Evolutionary conservation across 2,797 vertebrate species (phyloP), one percentile per base, ranked within the genome.

Genomic region (Parotocinclus haroldoi): DNA sequence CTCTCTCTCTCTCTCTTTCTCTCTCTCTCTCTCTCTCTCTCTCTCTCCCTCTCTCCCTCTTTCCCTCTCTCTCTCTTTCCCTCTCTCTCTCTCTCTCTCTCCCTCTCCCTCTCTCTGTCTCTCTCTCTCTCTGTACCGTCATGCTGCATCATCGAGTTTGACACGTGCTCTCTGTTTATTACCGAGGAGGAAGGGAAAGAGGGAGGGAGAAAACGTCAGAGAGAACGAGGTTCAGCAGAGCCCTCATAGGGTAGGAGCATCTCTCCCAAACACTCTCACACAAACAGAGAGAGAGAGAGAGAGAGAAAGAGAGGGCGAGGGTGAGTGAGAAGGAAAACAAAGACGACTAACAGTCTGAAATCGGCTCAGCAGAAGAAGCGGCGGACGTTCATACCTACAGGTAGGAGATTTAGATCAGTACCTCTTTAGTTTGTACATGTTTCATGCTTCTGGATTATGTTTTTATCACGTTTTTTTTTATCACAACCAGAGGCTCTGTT

Each of bases 101-200:
- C 53, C 56, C 54, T 68, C 49, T 67, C 69, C 51, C 37, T 54
- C 56, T 12, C 50, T 54, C 48, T 61, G 39, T 73, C 77, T 63
- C 12, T 54, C 44, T 14, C 51, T 65, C 57, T 44, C 63, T 72
- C 56, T 71, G 69, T 68, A 71, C 36, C 40, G 61, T 70, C 69
- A 65, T 82, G 78, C 84, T 85, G 87, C 85, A 88, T 87, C 86
- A 86, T 55, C 64, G 76, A 71, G 66, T 72, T 83, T 59, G 83
- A 86, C 89, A 89, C 87, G 84, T 87, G 87, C 79, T 89, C 80
- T 83, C 72, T 90, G 88, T 92, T 90, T 90, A 90, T 90, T 82
- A 85, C 76, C 77, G 55, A 66, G 48, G 63, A 48, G 42, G 9
- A 58, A 44, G 58, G 12, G 51, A 38, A 66, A 48, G 56, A 38